phyloP scores from a whole-genome alignment of 64 coral and sea anemone genomes.

The Dendrophyllia cribrosa region DNA sequence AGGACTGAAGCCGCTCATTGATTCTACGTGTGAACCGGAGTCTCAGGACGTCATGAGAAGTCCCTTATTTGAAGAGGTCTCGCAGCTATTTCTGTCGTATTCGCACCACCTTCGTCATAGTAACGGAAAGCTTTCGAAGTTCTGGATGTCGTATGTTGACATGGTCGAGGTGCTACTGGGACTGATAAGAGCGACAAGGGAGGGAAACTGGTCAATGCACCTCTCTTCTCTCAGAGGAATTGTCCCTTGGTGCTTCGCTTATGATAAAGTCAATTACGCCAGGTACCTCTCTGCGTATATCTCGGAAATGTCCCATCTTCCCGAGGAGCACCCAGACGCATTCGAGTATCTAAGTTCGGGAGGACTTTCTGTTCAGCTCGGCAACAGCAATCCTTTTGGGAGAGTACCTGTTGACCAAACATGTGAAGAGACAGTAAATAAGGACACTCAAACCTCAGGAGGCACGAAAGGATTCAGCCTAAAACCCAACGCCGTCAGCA shows the following conservation, averaged over 20 bases:
- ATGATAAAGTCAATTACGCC: constrained; percentile 79
- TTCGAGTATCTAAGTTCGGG: constrained; percentile 53
- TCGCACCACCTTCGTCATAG: neutral
- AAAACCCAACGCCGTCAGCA: constrained; percentile 53
- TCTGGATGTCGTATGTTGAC: constrained; percentile 71
- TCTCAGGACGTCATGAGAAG: neutral
- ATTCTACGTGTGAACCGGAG: constrained; percentile 21
- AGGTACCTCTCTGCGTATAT: constrained; percentile 66
- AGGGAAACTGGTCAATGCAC: constrained; percentile 67
- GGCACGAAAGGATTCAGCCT: constrained; percentile 75
- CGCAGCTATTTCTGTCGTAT: neutral
- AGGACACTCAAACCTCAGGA: constrained; percentile 70
- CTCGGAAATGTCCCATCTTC: constrained; percentile 46
- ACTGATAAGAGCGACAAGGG: constrained; percentile 39
- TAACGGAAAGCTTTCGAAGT: constrained; percentile 41
- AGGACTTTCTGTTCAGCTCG: constrained; percentile 72
- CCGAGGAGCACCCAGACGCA: constrained; percentile 45
- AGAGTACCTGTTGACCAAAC: constrained; percentile 67
- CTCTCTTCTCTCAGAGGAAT: constrained; percentile 54
- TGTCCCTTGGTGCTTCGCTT: constrained; percentile 74
- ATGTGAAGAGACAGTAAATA: constrained; percentile 75
- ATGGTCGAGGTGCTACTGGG: constrained; percentile 58
- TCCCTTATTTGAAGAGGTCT: constrained; percentile 31
- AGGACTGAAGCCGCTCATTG: neutral
- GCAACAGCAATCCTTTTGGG: constrained; percentile 55